These are phyloP conservation scores for Hephaestus fuliginosus DNA, from an alignment of 2,797 vertebrate species.

Conservation along the genomic window DNA sequence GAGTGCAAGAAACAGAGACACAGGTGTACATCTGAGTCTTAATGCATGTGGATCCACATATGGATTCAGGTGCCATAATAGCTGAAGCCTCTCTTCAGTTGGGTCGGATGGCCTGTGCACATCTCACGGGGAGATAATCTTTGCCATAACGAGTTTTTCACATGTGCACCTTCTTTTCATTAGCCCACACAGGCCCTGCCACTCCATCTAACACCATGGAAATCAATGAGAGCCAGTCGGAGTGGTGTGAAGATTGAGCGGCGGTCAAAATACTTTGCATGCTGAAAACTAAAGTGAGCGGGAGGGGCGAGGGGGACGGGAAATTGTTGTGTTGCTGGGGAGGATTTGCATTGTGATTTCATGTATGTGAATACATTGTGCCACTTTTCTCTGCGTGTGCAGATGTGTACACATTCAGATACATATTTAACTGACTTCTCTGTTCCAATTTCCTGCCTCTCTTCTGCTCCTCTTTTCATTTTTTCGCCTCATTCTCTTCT, in stretches of 20 bases:
- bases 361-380: conserved; percentile 41
- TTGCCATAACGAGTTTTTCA: conserved; percentile 66
- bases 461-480: conserved; percentile 3
- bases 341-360: conserved; percentile 56
- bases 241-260: conserved; percentile 79
- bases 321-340: conserved; percentile 37
- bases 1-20: conserved; percentile 17
- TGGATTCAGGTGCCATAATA: conserved; percentile 60
- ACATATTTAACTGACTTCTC: conserved; percentile 27
- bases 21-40: conserved; percentile 62
- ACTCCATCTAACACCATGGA: conserved; percentile 78
- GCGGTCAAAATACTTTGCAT: conserved; percentile 73
- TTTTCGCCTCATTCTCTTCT: background rate
- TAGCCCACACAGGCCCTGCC: conserved; percentile 59
- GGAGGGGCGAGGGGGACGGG: background rate
- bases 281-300: conserved; percentile 48
- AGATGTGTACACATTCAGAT: conserved; percentile 19
- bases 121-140: conserved; percentile 72
- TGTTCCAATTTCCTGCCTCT: conserved; percentile 19
- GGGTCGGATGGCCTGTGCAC: conserved; percentile 20
- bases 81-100: conserved; percentile 44
- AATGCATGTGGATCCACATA: conserved; percentile 53
- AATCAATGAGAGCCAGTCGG: conserved; percentile 80
- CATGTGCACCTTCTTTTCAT: conserved; percentile 65
- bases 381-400: conserved; percentile 10